These are phyloP conservation scores for Peromyscus eremicus DNA, from an alignment of 2,797 vertebrate species.

Conservation along the genomic window DNA sequence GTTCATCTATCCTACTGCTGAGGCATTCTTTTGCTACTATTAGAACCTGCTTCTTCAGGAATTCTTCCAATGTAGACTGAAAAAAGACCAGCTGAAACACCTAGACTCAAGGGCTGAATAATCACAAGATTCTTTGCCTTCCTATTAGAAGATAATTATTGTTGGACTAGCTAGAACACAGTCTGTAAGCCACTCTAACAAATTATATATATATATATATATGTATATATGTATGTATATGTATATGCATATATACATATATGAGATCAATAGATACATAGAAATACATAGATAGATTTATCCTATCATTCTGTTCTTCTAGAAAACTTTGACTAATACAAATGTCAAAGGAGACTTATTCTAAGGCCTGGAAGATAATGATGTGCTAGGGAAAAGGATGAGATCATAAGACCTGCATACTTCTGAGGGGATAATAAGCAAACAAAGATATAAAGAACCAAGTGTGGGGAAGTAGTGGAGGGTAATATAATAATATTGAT, in stretches of 20 bases:
- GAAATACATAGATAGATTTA: neutral
- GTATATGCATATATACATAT: neutral
- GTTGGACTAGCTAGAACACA: neutral
- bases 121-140: neutral
- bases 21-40: neutral
- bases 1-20: neutral
- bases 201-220: neutral
- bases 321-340: neutral
- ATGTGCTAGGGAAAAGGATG: neutral
- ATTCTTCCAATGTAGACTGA: neutral
- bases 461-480: neutral
- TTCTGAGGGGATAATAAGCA: neutral
- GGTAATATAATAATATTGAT: neutral
- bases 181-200: neutral
- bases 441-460: neutral
- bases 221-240: no score
- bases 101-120: neutral
- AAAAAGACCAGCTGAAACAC: neutral
- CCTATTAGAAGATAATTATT: neutral
- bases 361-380: neutral
- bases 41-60: neutral
- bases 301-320: neutral
- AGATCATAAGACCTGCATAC: neutral
- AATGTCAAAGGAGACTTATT: neutral
- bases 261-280: no score